These are phyloP conservation scores for Eretmochelys imbricata DNA, from an alignment of 2,113 vertebrate species.

Conservation along the genomic window DNA sequence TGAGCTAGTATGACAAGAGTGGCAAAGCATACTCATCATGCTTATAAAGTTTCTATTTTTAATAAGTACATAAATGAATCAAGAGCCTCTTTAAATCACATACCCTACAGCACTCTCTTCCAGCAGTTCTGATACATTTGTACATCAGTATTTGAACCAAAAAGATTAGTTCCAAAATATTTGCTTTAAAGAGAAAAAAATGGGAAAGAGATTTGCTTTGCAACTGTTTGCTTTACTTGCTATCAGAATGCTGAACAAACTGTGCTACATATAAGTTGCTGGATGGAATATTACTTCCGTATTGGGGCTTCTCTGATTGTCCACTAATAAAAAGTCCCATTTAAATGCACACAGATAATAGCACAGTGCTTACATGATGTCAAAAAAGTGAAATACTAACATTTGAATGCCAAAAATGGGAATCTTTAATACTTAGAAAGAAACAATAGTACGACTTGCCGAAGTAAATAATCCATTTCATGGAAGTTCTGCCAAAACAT, in stretches of 20 bases:
- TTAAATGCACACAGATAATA: slow-evolving; percentile 31
- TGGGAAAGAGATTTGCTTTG: neutral
- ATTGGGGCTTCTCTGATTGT: slow-evolving; percentile 42
- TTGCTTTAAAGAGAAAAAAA: slow-evolving; percentile 35
- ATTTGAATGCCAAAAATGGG: slow-evolving; percentile 35
- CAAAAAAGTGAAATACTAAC: slow-evolving; percentile 16
- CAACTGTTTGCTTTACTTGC: slow-evolving; percentile 17
- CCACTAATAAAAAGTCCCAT: slow-evolving; percentile 27
- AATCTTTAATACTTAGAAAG: slow-evolving; percentile 43
- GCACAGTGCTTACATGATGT: neutral
- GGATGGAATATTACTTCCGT: slow-evolving; percentile 15
- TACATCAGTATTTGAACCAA: slow-evolving; percentile 47
- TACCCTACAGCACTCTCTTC: neutral
- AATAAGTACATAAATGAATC: slow-evolving; percentile 22
- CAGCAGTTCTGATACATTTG: slow-evolving; percentile 51
- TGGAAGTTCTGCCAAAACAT: neutral
- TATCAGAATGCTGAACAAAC: slow-evolving; percentile 7
- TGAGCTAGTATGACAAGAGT: slow-evolving; percentile 19
- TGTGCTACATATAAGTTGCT: neutral
- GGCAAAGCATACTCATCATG: neutral
- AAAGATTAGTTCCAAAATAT: slow-evolving; percentile 36
- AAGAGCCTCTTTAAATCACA: slow-evolving; percentile 55
- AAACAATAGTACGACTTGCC: slow-evolving; percentile 8
- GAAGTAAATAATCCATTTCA: slow-evolving; percentile 20
- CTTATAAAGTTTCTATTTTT: no score